Base-by-base conservation (phyloP, 1,140 invertebrate species). In the Augochlora pura region DNA sequence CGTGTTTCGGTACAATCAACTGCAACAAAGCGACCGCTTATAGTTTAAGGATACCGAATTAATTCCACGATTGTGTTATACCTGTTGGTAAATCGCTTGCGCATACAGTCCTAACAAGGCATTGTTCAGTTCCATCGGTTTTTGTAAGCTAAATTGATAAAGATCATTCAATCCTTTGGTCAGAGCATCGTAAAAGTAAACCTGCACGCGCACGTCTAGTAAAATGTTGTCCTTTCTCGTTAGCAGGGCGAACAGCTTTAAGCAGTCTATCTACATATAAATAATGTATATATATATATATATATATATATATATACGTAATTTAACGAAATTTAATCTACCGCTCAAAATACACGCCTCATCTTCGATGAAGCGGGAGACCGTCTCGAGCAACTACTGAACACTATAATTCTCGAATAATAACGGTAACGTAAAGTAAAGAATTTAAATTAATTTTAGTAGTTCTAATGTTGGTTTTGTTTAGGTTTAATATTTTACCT, bases 21-120 rank as follows among this genome's bases (percentile, higher is more conserved):
- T 89, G 63, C 5, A 81, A 69, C 21, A 39, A 57, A 46, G 10
- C n/a, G n/a, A 21, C n/a, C 54, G 21, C 21, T 57, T 5, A 57
- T n/a, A n/a, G 21, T 9, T 57, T 5, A 57, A 57, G n/a, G n/a
- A 8, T 57, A n/a, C n/a, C 2, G 25, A 46, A 25, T 54, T 25
- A 12, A 81, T 75, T 25, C 59, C 12, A 57, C 14, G 32, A 62
- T 3, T 10, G 16, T 2, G 6, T 2, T 21, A 90, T 87, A 91
- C 88, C 66, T 87, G 77, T 2, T 81, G 73, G 68, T 91, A 90
- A 49, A 91, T 57, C 57, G 85, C 75, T 14, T 70, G 80, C 18
- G 87, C 88, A 42, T 89, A 89, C 25, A 90, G 76, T 27, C 71
- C 88, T 49, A 90, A 54, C n/a, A 91, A 62, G 18, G 81, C 86